Percentiles rank a stretch among this genome's conserved stretches.
Conservation (phyloP, 2,888 invertebrate species). For the Harpalus rubripes region DNA sequence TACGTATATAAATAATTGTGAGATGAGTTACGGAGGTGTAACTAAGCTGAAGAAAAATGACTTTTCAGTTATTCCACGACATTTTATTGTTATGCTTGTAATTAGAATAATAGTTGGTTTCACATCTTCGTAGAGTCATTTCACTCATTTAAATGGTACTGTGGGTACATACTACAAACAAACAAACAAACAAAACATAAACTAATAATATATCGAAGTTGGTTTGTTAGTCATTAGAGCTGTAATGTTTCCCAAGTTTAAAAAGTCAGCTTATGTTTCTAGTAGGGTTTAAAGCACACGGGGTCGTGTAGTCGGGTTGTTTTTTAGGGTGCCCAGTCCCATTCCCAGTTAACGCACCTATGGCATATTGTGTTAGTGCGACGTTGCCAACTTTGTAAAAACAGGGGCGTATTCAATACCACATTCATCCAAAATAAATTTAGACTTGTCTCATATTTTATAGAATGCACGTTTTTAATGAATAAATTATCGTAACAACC, state of each 20-base stretch:
- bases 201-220: background rate
- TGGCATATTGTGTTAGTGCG: slow-evolving; percentile 49
- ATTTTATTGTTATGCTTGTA: slow-evolving; percentile 49
- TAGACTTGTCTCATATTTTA: slow-evolving; percentile 41
- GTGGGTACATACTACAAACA: background rate
- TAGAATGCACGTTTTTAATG: slow-evolving; percentile 35
- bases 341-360: slow-evolving; percentile 52
- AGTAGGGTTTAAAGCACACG: slow-evolving; percentile 40
- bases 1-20: slow-evolving; percentile 48
- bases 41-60: slow-evolving; percentile 47
- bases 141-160: slow-evolving; percentile 4
- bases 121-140: slow-evolving; percentile 40
- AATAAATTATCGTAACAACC: slow-evolving; percentile 44
- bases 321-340: slow-evolving; percentile 51
- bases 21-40: slow-evolving; percentile 49
- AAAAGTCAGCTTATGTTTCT: slow-evolving; percentile 25
- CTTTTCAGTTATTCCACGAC: slow-evolving; percentile 44
- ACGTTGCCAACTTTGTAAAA: slow-evolving; percentile 38
- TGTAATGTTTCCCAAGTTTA: slow-evolving; percentile 14
- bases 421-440: slow-evolving; percentile 38
- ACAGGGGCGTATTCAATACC: slow-evolving; percentile 39
- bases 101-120: slow-evolving; percentile 42
- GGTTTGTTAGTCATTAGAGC: background rate
- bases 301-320: slow-evolving; percentile 22
- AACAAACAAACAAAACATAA: slow-evolving; percentile 4